Evolutionary conservation across 2,888 invertebrate species (phyloP).

Genomic region (Allophyes oxyacanthae): DNA sequence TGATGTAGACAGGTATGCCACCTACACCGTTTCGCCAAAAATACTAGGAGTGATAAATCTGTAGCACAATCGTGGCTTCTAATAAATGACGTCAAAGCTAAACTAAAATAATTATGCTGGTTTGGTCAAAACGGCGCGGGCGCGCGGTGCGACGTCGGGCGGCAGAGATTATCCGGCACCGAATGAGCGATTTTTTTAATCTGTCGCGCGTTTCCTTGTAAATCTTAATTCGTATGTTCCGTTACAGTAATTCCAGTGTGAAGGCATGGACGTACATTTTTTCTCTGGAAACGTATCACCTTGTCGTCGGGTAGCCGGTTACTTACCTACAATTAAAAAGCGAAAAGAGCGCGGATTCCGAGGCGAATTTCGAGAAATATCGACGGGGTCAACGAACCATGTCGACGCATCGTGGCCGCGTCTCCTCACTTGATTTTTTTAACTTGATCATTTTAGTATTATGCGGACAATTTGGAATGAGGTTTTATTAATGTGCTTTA

Average conservation of each 20-base stretch:
- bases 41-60: slow-evolving; percentile 45
- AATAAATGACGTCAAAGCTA: slow-evolving; percentile 50
- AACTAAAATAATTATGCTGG: slow-evolving; percentile 42
- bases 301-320: slow-evolving; percentile 83
- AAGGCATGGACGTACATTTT: slow-evolving; percentile 76
- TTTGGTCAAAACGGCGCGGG: slow-evolving; percentile 52
- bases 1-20: slow-evolving; percentile 56
- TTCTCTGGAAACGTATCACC: slow-evolving; percentile 85
- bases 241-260: slow-evolving; percentile 81
- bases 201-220: slow-evolving; percentile 75
- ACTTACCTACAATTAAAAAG: slow-evolving; percentile 88
- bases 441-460: slow-evolving; percentile 76
- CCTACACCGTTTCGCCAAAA: slow-evolving; percentile 50
- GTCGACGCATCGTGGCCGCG: slow-evolving; percentile 86
- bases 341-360: slow-evolving; percentile 87
- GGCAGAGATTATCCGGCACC: slow-evolving; percentile 61
- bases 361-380: slow-evolving; percentile 88
- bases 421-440: slow-evolving; percentile 79
- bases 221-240: slow-evolving; percentile 81
- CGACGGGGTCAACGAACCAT: slow-evolving; percentile 86
- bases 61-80: slow-evolving; percentile 38
- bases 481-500: slow-evolving; percentile 65
- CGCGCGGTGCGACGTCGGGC: slow-evolving; percentile 24
- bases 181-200: slow-evolving; percentile 69
- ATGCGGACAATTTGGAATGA: slow-evolving; percentile 74